Evolutionary conservation across 2,888 invertebrate species (phyloP).

Genomic region (Melitaea athalia): DNA sequence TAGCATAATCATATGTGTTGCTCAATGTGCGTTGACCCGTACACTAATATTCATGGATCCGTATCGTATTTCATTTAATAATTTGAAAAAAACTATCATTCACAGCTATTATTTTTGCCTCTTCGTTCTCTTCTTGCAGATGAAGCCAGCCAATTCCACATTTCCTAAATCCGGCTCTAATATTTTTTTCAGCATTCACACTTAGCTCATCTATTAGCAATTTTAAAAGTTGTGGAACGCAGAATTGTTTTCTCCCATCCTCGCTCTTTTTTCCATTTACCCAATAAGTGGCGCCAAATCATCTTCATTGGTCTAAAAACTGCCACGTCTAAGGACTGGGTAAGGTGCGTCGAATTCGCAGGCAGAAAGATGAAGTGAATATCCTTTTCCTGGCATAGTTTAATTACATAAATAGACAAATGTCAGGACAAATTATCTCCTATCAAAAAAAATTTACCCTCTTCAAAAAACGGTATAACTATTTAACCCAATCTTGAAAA

Average conservation of each 20-base stretch:
- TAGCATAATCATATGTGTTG: no score
- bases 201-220: slow-evolving; percentile 32
- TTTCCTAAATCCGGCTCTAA: slow-evolving; percentile 42
- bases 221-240: slow-evolving; percentile 40
- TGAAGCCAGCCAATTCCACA: slow-evolving; percentile 38
- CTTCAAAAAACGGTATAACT: slow-evolving; percentile 8
- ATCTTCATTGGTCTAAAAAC: slow-evolving; percentile 50
- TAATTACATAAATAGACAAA: slow-evolving; percentile 1
- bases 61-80: slow-evolving; percentile 6
- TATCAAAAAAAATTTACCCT: background rate
- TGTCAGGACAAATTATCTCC: slow-evolving; percentile 8
- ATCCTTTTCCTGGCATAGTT: slow-evolving; percentile 48
- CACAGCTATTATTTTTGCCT: background rate
- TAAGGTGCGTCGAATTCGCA: slow-evolving; percentile 50
- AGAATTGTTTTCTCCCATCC: slow-evolving; percentile 27
- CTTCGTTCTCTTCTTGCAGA: no score
- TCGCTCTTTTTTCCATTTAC: slow-evolving; percentile 42
- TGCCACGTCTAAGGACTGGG: slow-evolving; percentile 48
- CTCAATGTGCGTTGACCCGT: no score
- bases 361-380: slow-evolving; percentile 54
- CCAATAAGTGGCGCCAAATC: slow-evolving; percentile 42
- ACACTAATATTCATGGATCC: slow-evolving; percentile 1
- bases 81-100: background rate
- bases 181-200: slow-evolving; percentile 32
- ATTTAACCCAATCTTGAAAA: slow-evolving; percentile 41